Percentiles rank a stretch among this genome's conserved stretches.
phyloP scores from a whole-genome alignment of 1,140 invertebrate species.

The Lanistes nyassanus region DNA sequence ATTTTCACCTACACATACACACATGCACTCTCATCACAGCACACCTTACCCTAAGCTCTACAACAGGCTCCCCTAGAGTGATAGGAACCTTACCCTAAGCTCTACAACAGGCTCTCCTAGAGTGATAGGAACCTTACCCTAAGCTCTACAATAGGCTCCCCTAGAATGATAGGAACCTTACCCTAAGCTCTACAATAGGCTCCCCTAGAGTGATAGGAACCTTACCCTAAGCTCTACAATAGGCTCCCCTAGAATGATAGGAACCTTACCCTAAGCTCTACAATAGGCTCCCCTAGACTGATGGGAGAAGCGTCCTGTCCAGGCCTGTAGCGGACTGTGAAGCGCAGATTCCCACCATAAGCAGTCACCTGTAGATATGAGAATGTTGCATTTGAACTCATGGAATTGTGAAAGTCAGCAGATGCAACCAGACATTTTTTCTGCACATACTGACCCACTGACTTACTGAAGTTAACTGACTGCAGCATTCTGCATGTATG shows the following conservation, averaged over 20 bases:
- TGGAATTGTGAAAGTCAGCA: no score
- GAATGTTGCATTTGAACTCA: no score
- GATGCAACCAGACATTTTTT: not conserved
- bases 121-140: conserved; percentile 57
- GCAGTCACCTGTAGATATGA: conserved; percentile 71
- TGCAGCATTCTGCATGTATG: no score
- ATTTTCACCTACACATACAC: not conserved
- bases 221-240: conserved; percentile 57
- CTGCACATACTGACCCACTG: not conserved
- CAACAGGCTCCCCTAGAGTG: conserved; percentile 76
- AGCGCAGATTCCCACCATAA: conserved; percentile 90
- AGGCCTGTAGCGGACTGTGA: conserved; percentile 78
- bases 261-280: conserved; percentile 76
- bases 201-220: conserved; percentile 12
- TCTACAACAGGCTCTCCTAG: not conserved
- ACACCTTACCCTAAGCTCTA: conserved; percentile 74
- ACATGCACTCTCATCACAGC: not conserved
- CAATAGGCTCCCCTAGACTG: conserved; percentile 76
- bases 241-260: not conserved
- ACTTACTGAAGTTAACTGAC: not conserved
- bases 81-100: no score
- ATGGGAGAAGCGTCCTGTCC: conserved; percentile 42
- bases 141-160: not conserved
- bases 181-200: conserved; percentile 48
- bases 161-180: conserved; percentile 39